A percentile compares a stretch with the other conserved stretches of the same genome.
These are phyloP conservation scores for Colletes latitarsis DNA, from an alignment of 1,140 invertebrate species.

Conservation along the genomic window DNA sequence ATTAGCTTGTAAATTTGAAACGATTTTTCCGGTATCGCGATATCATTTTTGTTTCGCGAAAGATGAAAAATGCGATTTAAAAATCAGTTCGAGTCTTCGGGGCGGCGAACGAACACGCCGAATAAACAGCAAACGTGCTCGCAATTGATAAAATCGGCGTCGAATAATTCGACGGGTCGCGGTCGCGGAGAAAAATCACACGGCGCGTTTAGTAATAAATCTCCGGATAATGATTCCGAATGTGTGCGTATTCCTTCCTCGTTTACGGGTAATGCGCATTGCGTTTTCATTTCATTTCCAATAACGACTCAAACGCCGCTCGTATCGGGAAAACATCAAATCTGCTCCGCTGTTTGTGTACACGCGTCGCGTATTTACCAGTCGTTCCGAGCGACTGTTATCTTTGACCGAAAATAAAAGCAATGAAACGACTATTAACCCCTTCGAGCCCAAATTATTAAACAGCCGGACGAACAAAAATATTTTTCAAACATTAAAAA, in stretches of 20 bases:
- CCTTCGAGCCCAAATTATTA: no score
- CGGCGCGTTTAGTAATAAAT: conserved; percentile 34
- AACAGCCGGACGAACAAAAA: no score
- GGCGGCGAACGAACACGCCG: background rate
- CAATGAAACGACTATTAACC: background rate
- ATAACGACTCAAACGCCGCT: conserved; percentile 22
- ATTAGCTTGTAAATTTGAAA: no score
- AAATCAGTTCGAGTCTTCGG: background rate
- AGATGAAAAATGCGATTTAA: background rate
- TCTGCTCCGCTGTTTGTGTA: background rate
- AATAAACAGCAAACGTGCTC: conserved; percentile 19
- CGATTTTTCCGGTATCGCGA: no score
- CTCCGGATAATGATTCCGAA: conserved; percentile 32
- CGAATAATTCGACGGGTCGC: conserved; percentile 5
- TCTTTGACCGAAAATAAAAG: background rate
- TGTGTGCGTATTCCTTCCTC: conserved; percentile 17
- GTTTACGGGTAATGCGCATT: conserved; percentile 2
- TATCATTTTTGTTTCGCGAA: background rate
- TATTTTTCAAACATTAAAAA: no score
- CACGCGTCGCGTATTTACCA: conserved; percentile 16
- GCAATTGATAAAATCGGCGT: conserved; percentile 37
- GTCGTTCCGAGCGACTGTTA: conserved; percentile 24
- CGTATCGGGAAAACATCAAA: conserved; percentile 2
- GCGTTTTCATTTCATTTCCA: conserved; percentile 30
- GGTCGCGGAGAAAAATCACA: conserved; percentile 14